Base-by-base conservation (phyloP, 2,113 vertebrate genomes). In the Struthio camelus region DNA sequence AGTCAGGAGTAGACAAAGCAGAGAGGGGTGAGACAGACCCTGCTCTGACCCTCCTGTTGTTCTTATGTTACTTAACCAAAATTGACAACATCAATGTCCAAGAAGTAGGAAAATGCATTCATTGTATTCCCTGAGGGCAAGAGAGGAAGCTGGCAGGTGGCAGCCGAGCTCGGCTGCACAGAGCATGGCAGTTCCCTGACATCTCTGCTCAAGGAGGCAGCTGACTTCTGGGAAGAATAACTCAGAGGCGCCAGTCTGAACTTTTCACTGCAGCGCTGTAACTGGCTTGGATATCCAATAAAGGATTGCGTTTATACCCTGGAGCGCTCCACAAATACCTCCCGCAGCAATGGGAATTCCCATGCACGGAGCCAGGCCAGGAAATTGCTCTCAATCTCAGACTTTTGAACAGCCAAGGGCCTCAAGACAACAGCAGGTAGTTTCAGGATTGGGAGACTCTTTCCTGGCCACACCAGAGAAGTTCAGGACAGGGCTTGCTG, bases 21-120 rank as follows among this genome's bases (percentile, higher is more conserved):
- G 46, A 38, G 51, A 42, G 46, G 81, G 48, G 18, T 20, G 17
- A 64, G 30, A 61, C 0, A 70, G 76, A 11, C 38, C 23, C 67
- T 70, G 79, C 75, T 51, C 64, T 83, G 59, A 10, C 23, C 59
- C 7, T 4, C 30, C 69, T 70, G 64, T 65, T 75, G 56, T 9
- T 77, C 30, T 80, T 15, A 51, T 11, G 67, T 20, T 70, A 72
- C 88, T 51, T 18, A 70, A 73, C 44, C n/a, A 53, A 92, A 58
- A 46, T 28, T 71, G 71, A 42, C 82, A 89, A 14, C 81, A 65
- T 5, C 40, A 51, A 54, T 9, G 1, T 3, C 38, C 86, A 62
- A 64, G 59, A 12, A 42, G 36, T 0, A 51, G 64, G 23, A 50
- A 12, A 61, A 66, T 0, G 14, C 3, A 0, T 3, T 25, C 10